phyloP scores from a whole-genome alignment of 2,113 vertebrate genomes.

The Microcebus murinus region DNA sequence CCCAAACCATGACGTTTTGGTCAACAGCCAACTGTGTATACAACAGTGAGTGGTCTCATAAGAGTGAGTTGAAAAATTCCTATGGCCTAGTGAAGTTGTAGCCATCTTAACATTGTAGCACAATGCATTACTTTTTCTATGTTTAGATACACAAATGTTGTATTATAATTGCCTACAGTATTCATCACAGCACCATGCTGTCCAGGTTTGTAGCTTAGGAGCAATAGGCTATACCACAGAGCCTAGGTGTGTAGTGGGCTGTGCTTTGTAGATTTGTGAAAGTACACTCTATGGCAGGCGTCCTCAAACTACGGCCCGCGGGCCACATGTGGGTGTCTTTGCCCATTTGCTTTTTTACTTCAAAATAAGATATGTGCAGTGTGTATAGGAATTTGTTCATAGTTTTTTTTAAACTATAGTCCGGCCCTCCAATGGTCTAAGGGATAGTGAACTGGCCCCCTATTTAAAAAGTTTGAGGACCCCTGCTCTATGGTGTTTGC shows the following conservation, averaged over 20 bases:
- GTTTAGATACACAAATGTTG: neutral
- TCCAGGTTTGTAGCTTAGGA: neutral
- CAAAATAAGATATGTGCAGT: no score
- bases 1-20: neutral
- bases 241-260: neutral
- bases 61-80: neutral
- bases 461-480: no score
- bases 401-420: no score
- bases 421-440: no score
- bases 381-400: no score
- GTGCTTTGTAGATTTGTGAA: neutral
- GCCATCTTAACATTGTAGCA: neutral
- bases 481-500: neutral
- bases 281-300: neutral
- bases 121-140: neutral
- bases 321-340: no score
- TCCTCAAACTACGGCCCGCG: no score
- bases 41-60: neutral
- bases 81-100: neutral
- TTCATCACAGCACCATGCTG: neutral
- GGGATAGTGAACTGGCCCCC: no score
- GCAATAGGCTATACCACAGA: neutral
- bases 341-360: no score
- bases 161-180: neutral
- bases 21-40: neutral